phyloP scores from a whole-genome alignment of 2,888 invertebrate species.

The Orthonevra nobilis region DNA sequence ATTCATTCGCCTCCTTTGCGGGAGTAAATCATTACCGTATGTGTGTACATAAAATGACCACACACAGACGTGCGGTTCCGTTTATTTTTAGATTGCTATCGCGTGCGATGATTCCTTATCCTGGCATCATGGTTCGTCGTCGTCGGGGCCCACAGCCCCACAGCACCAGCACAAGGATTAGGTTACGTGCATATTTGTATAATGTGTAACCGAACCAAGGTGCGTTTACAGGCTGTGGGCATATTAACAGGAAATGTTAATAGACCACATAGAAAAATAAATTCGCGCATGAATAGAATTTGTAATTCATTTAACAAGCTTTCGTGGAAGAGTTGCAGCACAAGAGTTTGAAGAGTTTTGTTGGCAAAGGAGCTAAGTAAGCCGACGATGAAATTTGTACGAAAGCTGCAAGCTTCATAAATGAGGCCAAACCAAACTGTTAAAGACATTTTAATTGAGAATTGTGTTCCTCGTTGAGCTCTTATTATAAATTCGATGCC shows the following conservation, averaged over 20 bases:
- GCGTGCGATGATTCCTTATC: slow-evolving; percentile 62
- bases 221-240: slow-evolving; percentile 35
- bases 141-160: slow-evolving; percentile 24
- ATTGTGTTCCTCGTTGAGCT: too few relatives aligned
- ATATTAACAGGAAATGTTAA: too few relatives aligned
- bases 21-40: slow-evolving; percentile 9
- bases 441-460: too few relatives aligned
- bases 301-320: slow-evolving; percentile 33
- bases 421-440: too few relatives aligned
- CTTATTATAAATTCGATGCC: too few relatives aligned
- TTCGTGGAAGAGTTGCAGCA: too few relatives aligned
- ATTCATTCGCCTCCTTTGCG: slow-evolving; percentile 16
- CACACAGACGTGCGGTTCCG: slow-evolving; percentile 36
- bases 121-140: slow-evolving; percentile 18
- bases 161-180: too few relatives aligned
- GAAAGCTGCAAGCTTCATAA: too few relatives aligned
- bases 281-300: slow-evolving; percentile 8
- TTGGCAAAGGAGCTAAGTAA: too few relatives aligned
- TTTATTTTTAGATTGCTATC: slow-evolving; percentile 57
- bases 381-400: too few relatives aligned
- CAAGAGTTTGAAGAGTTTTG: too few relatives aligned
- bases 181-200: slow-evolving; percentile 20
- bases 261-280: too few relatives aligned
- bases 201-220: slow-evolving; percentile 19
- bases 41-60: slow-evolving; percentile 45